Conservation (phyloP, 1,140 invertebrate species). For the Atta cephalotes region DNA sequence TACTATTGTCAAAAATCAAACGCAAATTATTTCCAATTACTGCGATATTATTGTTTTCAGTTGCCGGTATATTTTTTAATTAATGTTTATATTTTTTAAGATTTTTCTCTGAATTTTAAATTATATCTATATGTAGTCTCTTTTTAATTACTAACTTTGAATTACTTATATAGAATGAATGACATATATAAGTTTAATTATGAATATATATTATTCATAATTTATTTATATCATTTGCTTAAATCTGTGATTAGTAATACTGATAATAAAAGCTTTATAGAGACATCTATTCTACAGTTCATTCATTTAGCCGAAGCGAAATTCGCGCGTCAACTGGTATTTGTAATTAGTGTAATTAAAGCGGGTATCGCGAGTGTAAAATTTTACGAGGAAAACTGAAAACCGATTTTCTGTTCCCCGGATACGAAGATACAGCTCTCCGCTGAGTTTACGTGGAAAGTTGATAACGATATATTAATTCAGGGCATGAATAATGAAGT, state of each 20-base stretch:
- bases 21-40: too few species aligned
- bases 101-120: too few species aligned
- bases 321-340: background rate
- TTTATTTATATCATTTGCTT: background rate
- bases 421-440: background rate
- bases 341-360: constrained; percentile 49
- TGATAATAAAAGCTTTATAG: background rate
- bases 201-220: background rate
- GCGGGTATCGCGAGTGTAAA: background rate
- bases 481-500: constrained; percentile 42
- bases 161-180: background rate
- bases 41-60: too few species aligned
- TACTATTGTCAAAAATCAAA: too few species aligned
- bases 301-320: background rate
- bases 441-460: constrained; percentile 23
- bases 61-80: too few species aligned
- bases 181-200: background rate
- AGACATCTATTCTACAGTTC: background rate
- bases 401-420: constrained; percentile 14
- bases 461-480: constrained; percentile 51
- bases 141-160: background rate
- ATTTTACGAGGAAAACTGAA: constrained; percentile 25
- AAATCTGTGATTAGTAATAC: background rate
- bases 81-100: too few species aligned
- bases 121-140: too few species aligned